Percentiles rank a stretch among this genome's conserved stretches.
Evolutionary conservation across 2,113 vertebrate species (phyloP).

Genomic region (Platysteira castanea): DNA sequence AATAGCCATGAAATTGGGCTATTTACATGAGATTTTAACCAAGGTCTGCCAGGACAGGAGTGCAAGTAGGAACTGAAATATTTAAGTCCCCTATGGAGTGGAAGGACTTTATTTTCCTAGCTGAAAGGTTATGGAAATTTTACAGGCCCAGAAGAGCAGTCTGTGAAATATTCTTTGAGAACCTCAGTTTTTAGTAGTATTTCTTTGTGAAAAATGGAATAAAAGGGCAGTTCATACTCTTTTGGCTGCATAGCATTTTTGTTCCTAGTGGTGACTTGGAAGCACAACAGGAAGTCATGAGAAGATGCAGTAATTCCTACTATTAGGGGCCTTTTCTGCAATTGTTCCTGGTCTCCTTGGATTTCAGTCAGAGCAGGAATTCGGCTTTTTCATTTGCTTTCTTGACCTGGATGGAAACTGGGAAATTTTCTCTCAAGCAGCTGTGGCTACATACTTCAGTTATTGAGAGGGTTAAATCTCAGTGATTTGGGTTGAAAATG

Average conservation of each 20-base stretch:
- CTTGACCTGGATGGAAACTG: background rate
- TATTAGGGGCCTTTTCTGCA: background rate
- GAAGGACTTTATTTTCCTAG: background rate
- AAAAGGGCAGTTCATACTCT: background rate
- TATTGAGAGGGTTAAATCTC: background rate
- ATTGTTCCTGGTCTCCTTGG: background rate
- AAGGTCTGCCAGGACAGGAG: background rate
- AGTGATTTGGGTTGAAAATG: background rate
- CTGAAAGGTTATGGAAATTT: background rate
- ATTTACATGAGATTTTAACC: background rate
- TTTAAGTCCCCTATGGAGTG: background rate
- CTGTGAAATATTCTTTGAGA: background rate
- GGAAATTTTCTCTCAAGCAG: background rate
- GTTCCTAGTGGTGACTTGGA: background rate
- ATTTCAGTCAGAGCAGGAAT: background rate
- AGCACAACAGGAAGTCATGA: background rate
- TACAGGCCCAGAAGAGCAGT: background rate
- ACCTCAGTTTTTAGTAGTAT: background rate
- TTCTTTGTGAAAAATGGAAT: background rate
- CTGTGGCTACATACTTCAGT: background rate
- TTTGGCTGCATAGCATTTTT: background rate
- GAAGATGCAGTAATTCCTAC: background rate
- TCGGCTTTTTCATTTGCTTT: background rate
- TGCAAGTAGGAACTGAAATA: background rate
- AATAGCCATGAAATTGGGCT: slow-evolving; percentile 4